These are phyloP conservation scores for Archilochus colubris DNA, from an alignment of 2,113 vertebrate species.

Conservation along the genomic window DNA sequence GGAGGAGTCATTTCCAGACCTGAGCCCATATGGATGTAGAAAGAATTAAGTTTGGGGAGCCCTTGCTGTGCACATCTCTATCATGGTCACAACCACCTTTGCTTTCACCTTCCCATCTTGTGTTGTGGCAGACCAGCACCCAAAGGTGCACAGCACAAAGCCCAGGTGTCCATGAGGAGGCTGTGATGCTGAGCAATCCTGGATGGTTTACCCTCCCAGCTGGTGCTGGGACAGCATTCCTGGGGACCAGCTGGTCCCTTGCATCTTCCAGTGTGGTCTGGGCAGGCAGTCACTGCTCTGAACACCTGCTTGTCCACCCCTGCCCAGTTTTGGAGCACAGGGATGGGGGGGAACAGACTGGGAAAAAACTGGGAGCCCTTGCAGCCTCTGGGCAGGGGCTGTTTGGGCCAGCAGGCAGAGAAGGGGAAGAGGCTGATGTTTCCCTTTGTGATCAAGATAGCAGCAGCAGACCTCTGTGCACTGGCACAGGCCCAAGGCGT, in stretches of 20 bases:
- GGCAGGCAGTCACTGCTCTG: not conserved
- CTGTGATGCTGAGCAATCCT: rapidly evolving
- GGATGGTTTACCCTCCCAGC: not conserved
- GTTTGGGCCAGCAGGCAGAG: not conserved
- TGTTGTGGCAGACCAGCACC: not conserved
- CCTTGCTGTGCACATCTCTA: not conserved
- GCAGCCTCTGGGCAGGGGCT: not conserved
- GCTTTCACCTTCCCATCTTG: not conserved
- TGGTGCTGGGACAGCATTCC: rapidly evolving
- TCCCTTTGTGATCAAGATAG: not conserved
- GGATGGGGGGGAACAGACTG: not conserved
- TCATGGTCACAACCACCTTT: not conserved
- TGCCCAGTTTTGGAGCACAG: not conserved
- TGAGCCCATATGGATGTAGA: not conserved
- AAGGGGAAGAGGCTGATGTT: not conserved
- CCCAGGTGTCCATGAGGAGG: not conserved
- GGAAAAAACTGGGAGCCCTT: not conserved
- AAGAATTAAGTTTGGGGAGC: not conserved
- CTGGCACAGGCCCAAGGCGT: slow-evolving; percentile 28
- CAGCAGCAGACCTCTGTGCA: not conserved
- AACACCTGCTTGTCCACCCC: not conserved
- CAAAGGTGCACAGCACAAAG: rapidly evolving
- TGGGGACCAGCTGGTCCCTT: too few relatives aligned
- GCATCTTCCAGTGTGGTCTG: rapidly evolving
- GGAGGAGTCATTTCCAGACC: not conserved